Base-by-base conservation (phyloP, 2,113 vertebrate species). In the Heterochromis multidens region DNA sequence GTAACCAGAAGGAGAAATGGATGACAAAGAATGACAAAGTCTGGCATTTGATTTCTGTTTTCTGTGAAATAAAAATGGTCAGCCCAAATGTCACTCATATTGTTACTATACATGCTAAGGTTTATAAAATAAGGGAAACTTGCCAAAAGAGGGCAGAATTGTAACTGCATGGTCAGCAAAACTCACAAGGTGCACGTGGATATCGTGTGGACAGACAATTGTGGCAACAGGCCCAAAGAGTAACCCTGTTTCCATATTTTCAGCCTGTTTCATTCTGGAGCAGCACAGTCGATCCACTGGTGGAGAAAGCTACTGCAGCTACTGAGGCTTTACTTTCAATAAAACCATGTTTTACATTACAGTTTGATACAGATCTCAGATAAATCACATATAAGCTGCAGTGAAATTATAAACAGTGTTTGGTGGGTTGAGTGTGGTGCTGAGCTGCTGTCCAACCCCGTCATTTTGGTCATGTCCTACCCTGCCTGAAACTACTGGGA, bases 401-500 rank as follows among this genome's bases (percentile, higher is more conserved):
- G 81, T 57, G 46, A 82, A 82, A 93, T 81, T 81, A 84, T 82
- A 88, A 89, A 87, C 83, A 62, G 82, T 81, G 92, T 87, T 87
- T 91, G 90, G 84, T 90, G 91, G 92, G 82, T 80, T 83, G 84
- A 87, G 86, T 83, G 86, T 61, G 89, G 82, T 89, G 88, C 89
- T 76, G 80, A 82, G 86, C 82, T 87, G 79, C 85, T 89, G 91
- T 92, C 85, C 91, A 94, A 95, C 90, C 92, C 93, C 74, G 63
- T 95, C 93, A 94, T 95, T 96, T 94, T 95, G 95, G 95, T 95
- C 91, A 92, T 89, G 91, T 95, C 90, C 80, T 83, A 80, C 84
- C 83, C 81, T 84, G 88, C 81, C 61, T 77, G 87, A 80, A 85
- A 57, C 87, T 81, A 81, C 77, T 81, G 67, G 56, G 85, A 90